Percentiles rank a stretch among this genome's conserved stretches.
Conservation (phyloP, 2,888 invertebrate species). For the Tachina grossa region DNA sequence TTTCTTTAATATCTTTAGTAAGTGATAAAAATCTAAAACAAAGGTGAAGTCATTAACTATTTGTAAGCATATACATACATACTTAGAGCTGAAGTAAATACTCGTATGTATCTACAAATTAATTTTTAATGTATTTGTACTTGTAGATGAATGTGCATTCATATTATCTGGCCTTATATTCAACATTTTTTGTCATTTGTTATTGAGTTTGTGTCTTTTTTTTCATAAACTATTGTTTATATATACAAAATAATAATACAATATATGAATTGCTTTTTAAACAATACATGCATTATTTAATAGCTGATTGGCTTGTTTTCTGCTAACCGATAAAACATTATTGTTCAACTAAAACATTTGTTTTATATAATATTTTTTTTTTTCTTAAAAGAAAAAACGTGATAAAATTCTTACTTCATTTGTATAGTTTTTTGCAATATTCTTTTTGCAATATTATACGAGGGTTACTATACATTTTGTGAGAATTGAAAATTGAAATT, state of each 20-base stretch:
- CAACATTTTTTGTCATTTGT: neutral
- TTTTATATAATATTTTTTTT: conserved; percentile 22
- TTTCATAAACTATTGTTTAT: conserved; percentile 38
- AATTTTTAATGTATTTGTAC: neutral
- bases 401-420: conserved; percentile 50
- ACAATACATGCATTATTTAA: conserved; percentile 50
- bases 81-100: neutral
- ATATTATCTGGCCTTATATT: conserved; percentile 44
- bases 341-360: conserved; percentile 45
- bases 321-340: conserved; percentile 26
- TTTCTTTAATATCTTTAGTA: conserved; percentile 10
- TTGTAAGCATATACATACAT: conserved; percentile 43
- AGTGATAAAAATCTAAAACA: conserved; percentile 48
- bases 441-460: neutral
- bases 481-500: neutral
- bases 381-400: conserved; percentile 28
- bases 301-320: conserved; percentile 22
- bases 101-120: neutral
- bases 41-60: conserved; percentile 61
- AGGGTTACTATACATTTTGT: neutral
- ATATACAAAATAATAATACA: conserved; percentile 11
- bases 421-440: conserved; percentile 22
- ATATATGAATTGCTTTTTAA: conserved; percentile 43
- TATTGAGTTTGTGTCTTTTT: conserved; percentile 2
- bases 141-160: neutral